These are phyloP conservation scores for Excalfactoria chinensis DNA, from an alignment of 2,113 vertebrate genomes.

Conservation along the genomic window DNA sequence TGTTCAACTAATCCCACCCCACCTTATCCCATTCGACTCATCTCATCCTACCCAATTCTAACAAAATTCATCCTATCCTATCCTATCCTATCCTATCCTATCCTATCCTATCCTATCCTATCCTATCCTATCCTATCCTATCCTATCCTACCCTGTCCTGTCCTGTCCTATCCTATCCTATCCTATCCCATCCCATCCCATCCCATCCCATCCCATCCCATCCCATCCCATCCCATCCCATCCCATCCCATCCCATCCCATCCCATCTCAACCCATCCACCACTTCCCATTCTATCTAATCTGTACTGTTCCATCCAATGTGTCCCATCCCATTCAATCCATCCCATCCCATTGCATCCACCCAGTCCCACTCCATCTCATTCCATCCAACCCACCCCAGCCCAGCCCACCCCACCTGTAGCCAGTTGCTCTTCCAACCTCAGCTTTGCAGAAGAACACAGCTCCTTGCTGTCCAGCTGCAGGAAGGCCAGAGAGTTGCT, in stretches of 20 bases:
- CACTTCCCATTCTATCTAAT: not conserved
- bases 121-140: not conserved
- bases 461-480: accelerated
- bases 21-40: not conserved
- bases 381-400: not conserved
- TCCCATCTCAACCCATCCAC: too few relatives aligned
- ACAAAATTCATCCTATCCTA: not conserved
- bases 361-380: too few relatives aligned
- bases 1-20: not conserved
- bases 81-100: accelerated
- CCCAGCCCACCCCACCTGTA: not conserved
- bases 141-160: not conserved
- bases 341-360: too few relatives aligned
- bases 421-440: not conserved
- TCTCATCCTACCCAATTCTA: not conserved
- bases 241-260: not conserved
- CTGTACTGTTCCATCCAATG: not conserved
- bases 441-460: not conserved
- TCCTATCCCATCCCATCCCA: accelerated
- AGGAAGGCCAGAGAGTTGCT: not conserved
- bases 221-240: not conserved
- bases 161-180: too few relatives aligned
- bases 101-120: not conserved
- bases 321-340: not conserved
- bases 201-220: too few relatives aligned